phyloP scores from a whole-genome alignment of 2,888 invertebrate species.

The Osmoderma eremita region DNA sequence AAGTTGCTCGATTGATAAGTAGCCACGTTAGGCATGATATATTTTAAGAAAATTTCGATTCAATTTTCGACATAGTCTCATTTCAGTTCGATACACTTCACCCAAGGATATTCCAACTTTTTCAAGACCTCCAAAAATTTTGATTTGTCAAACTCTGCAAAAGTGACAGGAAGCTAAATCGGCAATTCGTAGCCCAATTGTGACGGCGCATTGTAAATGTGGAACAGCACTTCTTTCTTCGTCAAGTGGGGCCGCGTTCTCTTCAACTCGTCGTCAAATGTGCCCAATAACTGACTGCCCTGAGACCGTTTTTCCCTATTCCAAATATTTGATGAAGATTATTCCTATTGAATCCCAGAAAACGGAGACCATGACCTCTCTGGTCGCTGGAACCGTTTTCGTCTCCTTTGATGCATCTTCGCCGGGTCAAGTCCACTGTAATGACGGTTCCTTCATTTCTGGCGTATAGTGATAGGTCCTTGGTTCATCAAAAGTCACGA shows the following conservation, averaged over 20 bases:
- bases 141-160: too few species aligned
- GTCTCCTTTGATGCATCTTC: conserved; percentile 48
- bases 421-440: conserved; percentile 53
- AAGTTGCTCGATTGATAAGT: too few species aligned
- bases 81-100: too few species aligned
- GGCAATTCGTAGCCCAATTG: not conserved
- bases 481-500: conserved; percentile 56
- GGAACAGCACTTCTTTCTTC: conserved; percentile 9
- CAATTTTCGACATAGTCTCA: too few species aligned
- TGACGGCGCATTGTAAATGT: not conserved
- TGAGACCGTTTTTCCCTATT: conserved; percentile 23
- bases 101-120: too few species aligned
- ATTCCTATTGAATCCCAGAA: conserved; percentile 48
- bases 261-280: too few species aligned
- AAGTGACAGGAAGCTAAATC: too few species aligned
- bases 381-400: conserved; percentile 45
- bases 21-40: too few species aligned
- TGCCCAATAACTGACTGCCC: too few species aligned
- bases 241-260: conserved; percentile 42
- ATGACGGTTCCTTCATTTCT: conserved; percentile 42
- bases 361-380: conserved; percentile 49
- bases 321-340: conserved; percentile 41
- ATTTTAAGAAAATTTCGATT: too few species aligned
- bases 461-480: too few species aligned
- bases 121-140: too few species aligned